These are phyloP conservation scores for Cygnus olor DNA, from an alignment of 2,797 vertebrate genomes.

Conservation along the genomic window DNA sequence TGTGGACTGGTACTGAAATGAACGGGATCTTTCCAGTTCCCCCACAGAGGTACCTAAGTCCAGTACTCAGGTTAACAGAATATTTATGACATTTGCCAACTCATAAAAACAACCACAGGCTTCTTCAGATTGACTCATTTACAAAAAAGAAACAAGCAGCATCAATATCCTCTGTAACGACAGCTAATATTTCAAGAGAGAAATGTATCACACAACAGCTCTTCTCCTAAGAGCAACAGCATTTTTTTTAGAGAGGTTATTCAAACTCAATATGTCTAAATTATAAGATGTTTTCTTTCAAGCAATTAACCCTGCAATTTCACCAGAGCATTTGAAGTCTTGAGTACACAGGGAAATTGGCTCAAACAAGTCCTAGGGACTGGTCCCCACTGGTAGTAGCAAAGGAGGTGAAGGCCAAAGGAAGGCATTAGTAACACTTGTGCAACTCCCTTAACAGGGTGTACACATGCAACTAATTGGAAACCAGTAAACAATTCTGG, in stretches of 20 bases:
- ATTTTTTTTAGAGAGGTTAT: neutral
- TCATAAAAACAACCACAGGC: constrained; percentile 13
- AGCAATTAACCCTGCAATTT: constrained; percentile 14
- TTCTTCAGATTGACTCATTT: constrained; percentile 52
- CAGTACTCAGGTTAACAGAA: constrained; percentile 20
- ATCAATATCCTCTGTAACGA: constrained; percentile 41
- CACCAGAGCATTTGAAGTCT: neutral
- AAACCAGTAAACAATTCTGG: constrained; percentile 66
- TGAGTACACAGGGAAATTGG: constrained; percentile 47
- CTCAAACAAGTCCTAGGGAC: constrained; percentile 14
- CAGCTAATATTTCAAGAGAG: neutral
- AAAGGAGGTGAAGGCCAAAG: constrained; percentile 30
- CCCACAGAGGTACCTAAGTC: neutral
- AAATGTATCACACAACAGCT: neutral
- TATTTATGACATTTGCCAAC: constrained; percentile 8
- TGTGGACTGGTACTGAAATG: constrained; percentile 48
- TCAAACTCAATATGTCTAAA: neutral
- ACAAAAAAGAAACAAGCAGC: constrained; percentile 25
- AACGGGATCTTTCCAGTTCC: neutral
- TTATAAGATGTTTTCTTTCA: neutral
- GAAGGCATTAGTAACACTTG: constrained; percentile 20
- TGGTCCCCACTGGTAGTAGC: neutral
- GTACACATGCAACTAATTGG: constrained; percentile 53
- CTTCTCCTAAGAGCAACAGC: neutral
- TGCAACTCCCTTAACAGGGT: constrained; percentile 17